Evolutionary conservation across 2,797 vertebrate species (phyloP).

Genomic region (Sphaeramia orbicularis): DNA sequence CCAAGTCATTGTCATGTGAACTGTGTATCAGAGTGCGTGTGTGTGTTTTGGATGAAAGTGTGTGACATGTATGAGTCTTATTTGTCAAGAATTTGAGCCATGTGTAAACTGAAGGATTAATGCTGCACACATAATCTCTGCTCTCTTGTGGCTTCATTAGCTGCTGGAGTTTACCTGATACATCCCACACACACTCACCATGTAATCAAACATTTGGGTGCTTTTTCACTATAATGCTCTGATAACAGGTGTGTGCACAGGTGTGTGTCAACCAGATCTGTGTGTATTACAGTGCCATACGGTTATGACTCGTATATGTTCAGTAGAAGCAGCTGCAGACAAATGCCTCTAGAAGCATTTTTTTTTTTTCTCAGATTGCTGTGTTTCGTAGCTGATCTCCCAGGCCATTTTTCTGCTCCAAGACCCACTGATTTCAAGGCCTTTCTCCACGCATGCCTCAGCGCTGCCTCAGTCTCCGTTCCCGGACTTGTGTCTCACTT

Average conservation of each 20-base stretch:
- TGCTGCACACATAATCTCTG: slow-evolving; percentile 5
- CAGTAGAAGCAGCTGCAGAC: slow-evolving; percentile 44
- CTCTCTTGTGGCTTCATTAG: slow-evolving; percentile 30
- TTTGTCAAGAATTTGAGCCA: slow-evolving; percentile 4
- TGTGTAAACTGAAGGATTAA: slow-evolving; percentile 31
- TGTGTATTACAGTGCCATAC: not conserved
- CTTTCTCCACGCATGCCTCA: slow-evolving; percentile 57
- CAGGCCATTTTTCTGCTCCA: slow-evolving; percentile 28
- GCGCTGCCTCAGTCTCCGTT: slow-evolving; percentile 30
- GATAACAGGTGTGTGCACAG: slow-evolving; percentile 32
- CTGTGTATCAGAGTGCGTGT: slow-evolving; percentile 40
- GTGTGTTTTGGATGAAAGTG: slow-evolving; percentile 32
- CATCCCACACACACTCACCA: slow-evolving; percentile 29
- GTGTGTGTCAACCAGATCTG: slow-evolving; percentile 30
- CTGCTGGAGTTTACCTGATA: slow-evolving; percentile 27
- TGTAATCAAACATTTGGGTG: slow-evolving; percentile 1
- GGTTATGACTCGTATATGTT: not conserved
- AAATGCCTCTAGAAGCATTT: slow-evolving; percentile 18
- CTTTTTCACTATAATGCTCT: not conserved
- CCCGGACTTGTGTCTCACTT: slow-evolving; percentile 25
- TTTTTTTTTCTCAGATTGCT: slow-evolving; percentile 9
- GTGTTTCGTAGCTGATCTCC: slow-evolving; percentile 41
- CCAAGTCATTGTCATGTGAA: slow-evolving; percentile 73
- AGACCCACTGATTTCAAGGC: slow-evolving; percentile 55
- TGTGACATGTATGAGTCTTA: not conserved